Percentiles rank a stretch among this genome's conserved stretches.
These are phyloP conservation scores for Sebastes trivittatus DNA, from an alignment of 2,797 vertebrate genomes.

Conservation along the genomic window DNA sequence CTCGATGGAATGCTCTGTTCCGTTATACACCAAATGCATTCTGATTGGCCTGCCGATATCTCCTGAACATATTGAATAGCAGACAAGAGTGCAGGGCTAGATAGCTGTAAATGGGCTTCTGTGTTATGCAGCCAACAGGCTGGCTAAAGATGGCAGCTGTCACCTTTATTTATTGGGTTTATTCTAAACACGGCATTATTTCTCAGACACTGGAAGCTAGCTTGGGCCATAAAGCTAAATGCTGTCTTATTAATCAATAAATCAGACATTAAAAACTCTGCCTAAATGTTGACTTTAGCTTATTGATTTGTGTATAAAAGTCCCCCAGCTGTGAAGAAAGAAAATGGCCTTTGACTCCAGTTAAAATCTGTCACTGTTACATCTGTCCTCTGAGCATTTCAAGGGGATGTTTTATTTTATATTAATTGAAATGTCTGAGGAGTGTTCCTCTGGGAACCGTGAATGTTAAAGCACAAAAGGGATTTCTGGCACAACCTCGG, in stretches of 20 bases:
- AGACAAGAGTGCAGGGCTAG: not conserved
- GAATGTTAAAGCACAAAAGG: not conserved
- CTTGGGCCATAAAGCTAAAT: not conserved
- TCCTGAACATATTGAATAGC: not conserved
- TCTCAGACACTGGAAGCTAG: not conserved
- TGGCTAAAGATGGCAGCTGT: slow-evolving; percentile 28
- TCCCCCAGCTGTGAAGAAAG: not conserved
- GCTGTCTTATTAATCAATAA: slow-evolving; percentile 29
- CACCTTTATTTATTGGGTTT: slow-evolving; percentile 24
- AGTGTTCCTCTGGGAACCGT: not conserved
- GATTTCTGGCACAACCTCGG: not conserved
- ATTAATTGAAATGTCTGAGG: not conserved
- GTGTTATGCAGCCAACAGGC: not conserved
- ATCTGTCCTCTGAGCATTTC: not conserved
- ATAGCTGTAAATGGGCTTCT: slow-evolving; percentile 5
- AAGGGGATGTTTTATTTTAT: not conserved
- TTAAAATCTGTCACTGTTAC: not conserved
- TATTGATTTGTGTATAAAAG: slow-evolving; percentile 29
- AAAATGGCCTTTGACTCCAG: not conserved
- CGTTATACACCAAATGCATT: slow-evolving; percentile 56
- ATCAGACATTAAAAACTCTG: slow-evolving; percentile 17
- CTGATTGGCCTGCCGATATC: slow-evolving; percentile 40
- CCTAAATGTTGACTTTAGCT: slow-evolving; percentile 34
- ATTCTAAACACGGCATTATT: slow-evolving; percentile 20
- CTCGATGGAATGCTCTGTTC: slow-evolving; percentile 27